phyloP scores from a whole-genome alignment of 53 echinoderm and acorn worm genomes.

The Antedon mediterranea region DNA sequence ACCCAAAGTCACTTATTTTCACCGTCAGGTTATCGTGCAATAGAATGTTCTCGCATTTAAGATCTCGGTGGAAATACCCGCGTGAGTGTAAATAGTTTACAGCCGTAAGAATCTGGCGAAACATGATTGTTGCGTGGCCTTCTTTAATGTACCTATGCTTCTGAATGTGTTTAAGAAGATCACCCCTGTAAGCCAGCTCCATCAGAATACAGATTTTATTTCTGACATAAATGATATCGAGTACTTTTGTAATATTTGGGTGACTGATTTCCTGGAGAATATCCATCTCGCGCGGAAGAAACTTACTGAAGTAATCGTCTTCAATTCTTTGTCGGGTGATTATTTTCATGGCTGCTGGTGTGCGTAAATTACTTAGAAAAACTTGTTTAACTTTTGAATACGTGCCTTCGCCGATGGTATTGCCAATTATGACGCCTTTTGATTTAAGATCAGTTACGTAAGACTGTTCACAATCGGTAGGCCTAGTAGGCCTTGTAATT shows the following conservation, averaged over 20 bases:
- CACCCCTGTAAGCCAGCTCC: conserved; percentile 69
- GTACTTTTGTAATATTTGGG: conserved; percentile 42
- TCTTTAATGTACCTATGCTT: conserved; percentile 29
- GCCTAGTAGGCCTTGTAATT: no score
- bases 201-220: conserved; percentile 58
- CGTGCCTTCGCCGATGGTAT: conserved; percentile 74
- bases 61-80: conserved; percentile 74
- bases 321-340: conserved; percentile 44
- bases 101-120: conserved; percentile 51
- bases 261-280: conserved; percentile 48
- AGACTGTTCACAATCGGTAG: no score
- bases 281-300: conserved; percentile 60
- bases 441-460: neutral
- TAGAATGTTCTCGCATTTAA: conserved; percentile 81
- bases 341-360: conserved; percentile 70
- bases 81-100: conserved; percentile 53
- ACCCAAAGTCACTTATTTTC: conserved; percentile 76
- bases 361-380: conserved; percentile 13
- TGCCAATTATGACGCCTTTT: conserved; percentile 18
- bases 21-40: conserved; percentile 51
- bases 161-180: conserved; percentile 62
- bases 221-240: conserved; percentile 34
- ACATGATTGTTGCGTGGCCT: conserved; percentile 41
- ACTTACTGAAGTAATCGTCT: conserved; percentile 59
- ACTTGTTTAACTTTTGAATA: conserved; percentile 77